Base-by-base conservation (phyloP, 2,113 vertebrate genomes). In the Apteryx owenii region DNA sequence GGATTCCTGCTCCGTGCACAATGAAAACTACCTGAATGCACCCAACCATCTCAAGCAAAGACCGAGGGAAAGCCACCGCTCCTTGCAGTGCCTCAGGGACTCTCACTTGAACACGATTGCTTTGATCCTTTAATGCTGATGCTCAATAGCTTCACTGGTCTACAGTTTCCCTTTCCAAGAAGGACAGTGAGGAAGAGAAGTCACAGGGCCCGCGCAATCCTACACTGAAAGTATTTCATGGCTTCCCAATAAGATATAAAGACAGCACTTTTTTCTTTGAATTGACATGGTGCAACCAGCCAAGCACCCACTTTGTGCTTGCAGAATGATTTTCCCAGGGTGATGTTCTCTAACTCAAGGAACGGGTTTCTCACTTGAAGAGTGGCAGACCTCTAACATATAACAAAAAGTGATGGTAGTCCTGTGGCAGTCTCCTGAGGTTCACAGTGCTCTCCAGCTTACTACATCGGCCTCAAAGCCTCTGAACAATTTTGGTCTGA, bases 291-390 rank as follows among this genome's bases (percentile, higher is more conserved):
- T 19, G 44, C 10, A 6, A 28, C 66, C 5, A 18, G 8, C n/a
- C 25, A 1, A 26, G 50, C 25, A n/a, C n/a, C 18, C 1, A 1
- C 12, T 17, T 61, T 53, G 31, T 0, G 0, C n/a, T 80, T 15
- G 5, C 42, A 84, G n/a, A 38, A 36, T 13, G 44, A 20, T 62
- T 81, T 61, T 56, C 3, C 0, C 9, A 29, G n/a, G n/a, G 7
- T 8, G 60, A 85, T 58, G 29, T 17, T 72, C 50, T 72, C 81
- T 14, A 26, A 33, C 33, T 17, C 26, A 15, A 60, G 11, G 64
- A 23, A 61, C 12, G 2, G 73, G 4, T 16, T 70, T 87, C 51
- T 83, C n/a, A 22, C 23, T 54, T 60, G 4, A 72, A 28, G 19
- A 69, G 4, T 19, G 16, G 76, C 36, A 51, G 50, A n/a, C 7